Evolutionary conservation across 37 sponge, comb jelly and placozoan species (phyloP).

Genomic region (Geodia barretti): DNA sequence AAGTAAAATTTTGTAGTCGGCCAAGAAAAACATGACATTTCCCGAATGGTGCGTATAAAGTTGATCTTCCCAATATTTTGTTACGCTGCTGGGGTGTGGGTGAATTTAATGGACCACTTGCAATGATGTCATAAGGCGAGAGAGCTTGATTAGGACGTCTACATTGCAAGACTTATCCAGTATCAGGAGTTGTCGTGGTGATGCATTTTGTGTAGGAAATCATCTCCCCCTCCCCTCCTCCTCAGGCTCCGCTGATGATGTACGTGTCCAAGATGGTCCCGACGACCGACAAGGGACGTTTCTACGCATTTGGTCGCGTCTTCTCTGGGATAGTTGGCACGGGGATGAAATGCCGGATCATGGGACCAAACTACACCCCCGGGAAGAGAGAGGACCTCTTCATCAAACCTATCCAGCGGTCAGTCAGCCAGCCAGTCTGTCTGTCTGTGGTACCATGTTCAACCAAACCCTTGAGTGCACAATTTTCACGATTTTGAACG

Average conservation of each 20-base stretch:
- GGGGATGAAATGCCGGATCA: constrained; percentile 93
- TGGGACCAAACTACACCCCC: constrained; percentile 98
- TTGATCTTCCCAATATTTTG: too few species aligned
- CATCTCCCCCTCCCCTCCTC: too few species aligned
- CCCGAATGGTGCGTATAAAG: too few species aligned
- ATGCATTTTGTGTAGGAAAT: too few species aligned
- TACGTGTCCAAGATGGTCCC: constrained; percentile 99
- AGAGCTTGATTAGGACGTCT: too few species aligned
- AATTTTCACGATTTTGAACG: background rate
- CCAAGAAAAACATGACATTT: background rate
- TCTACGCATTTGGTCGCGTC: constrained; percentile 99
- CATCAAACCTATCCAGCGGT: constrained; percentile 94
- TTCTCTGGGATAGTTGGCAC: constrained; percentile 97
- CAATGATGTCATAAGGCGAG: too few species aligned
- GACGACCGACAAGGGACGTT: constrained; percentile 96
- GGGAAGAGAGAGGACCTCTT: constrained; percentile 97
- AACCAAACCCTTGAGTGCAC: background rate
- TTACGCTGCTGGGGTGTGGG: too few species aligned
- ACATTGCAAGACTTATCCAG: too few species aligned
- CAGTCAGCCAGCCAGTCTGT: background rate
- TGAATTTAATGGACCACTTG: too few species aligned
- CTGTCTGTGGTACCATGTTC: background rate
- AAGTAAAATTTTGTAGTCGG: background rate
- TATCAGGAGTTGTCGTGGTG: too few species aligned
- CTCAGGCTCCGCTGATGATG: constrained; percentile 95